These are phyloP conservation scores for Rotaria magnacalcarata DNA, from an alignment of 2,888 invertebrate species.

Conservation along the genomic window DNA sequence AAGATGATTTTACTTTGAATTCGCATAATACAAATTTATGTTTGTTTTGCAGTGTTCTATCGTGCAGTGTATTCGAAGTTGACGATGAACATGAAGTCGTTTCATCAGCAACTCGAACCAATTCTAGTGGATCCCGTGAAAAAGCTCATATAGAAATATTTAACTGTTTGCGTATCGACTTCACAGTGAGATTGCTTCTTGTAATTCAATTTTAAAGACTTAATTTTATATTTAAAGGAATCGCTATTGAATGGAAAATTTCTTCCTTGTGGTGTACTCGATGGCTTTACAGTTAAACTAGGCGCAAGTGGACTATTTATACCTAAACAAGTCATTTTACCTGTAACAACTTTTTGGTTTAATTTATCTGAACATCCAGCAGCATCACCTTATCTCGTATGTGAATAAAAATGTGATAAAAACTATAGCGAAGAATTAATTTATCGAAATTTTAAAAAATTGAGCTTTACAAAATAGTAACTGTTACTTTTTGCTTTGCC, in stretches of 20 bases:
- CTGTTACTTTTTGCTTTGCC: too few relatives aligned
- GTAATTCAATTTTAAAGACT: background rate
- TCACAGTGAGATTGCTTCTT: background rate
- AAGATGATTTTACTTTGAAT: background rate
- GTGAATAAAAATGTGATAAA: conserved; percentile 50
- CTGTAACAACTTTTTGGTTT: conserved; percentile 84
- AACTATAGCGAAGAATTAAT: too few relatives aligned
- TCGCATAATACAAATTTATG: background rate
- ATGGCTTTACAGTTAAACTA: conserved; percentile 85
- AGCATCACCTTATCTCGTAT: conserved; percentile 88
- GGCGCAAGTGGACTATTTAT: conserved; percentile 91
- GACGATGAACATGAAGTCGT: conserved; percentile 34
- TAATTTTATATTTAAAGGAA: conserved; percentile 63
- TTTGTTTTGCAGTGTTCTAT: background rate
- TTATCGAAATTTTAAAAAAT: too few relatives aligned
- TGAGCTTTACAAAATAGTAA: too few relatives aligned
- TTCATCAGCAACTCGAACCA: background rate
- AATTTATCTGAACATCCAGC: conserved; percentile 79
- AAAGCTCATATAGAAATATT: background rate
- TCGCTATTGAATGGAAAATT: conserved; percentile 85
- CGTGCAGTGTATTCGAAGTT: conserved; percentile 27
- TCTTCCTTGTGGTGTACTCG: conserved; percentile 86
- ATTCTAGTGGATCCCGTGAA: background rate
- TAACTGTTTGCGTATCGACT: conserved; percentile 1
- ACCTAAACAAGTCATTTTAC: conserved; percentile 80